Evolutionary conservation across 1,140 invertebrate genomes (phyloP).

Genomic region (Conopomorpha cramerella): DNA sequence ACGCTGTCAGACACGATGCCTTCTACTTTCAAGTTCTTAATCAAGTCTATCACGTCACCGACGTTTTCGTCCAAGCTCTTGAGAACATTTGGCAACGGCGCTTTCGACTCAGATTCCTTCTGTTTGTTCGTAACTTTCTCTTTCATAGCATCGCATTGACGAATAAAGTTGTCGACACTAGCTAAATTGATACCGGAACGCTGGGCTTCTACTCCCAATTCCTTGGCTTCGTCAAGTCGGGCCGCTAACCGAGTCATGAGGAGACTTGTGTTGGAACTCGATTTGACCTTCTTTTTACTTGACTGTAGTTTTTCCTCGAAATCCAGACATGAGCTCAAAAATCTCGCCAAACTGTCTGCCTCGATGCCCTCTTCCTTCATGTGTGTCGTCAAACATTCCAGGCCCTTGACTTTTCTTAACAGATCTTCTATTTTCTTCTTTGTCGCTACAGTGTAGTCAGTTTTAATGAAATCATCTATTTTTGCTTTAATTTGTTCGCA

Average conservation of each 20-base stretch:
- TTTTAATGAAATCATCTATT: conserved; percentile 9
- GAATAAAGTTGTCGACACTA: conserved; percentile 15
- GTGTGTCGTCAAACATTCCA: conserved; percentile 9
- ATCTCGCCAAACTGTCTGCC: conserved; percentile 12
- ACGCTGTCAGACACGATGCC: conserved; percentile 5
- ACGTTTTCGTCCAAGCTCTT: conserved; percentile 5
- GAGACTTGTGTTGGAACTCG: too few species aligned
- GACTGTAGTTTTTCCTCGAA: conserved; percentile 14
- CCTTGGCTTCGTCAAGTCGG: conserved; percentile 14
- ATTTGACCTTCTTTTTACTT: conserved; percentile 4
- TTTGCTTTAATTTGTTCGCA: conserved; percentile 12
- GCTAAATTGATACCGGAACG: conserved; percentile 8
- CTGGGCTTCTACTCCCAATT: conserved; percentile 12
- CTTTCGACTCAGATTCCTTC: neutral
- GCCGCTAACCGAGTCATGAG: too few species aligned
- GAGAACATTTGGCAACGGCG: neutral
- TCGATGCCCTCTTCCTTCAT: conserved; percentile 10
- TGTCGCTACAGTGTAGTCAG: conserved; percentile 1
- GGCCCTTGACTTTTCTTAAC: conserved; percentile 10
- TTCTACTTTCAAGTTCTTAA: conserved; percentile 4
- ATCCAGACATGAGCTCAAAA: conserved; percentile 12
- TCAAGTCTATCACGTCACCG: conserved; percentile 6
- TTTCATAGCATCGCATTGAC: conserved; percentile 13
- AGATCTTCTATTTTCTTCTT: conserved; percentile 12
- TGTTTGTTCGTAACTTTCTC: conserved; percentile 1